Conservation (phyloP, 2,888 invertebrate species). For the Oscheius sp. region DNA sequence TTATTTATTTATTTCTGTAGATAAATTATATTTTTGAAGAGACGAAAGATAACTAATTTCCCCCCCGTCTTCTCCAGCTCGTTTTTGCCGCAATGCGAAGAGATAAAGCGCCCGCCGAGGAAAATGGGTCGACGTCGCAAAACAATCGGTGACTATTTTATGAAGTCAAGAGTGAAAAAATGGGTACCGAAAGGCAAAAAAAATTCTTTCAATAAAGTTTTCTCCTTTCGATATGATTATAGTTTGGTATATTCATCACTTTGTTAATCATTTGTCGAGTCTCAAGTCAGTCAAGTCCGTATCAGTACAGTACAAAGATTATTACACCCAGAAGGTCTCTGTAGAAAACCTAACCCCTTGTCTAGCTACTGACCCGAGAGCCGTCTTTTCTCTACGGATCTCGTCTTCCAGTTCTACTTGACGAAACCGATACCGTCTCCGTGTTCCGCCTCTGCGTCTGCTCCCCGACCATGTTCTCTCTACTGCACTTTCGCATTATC, state of each 20-base stretch:
- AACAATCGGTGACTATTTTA: neutral
- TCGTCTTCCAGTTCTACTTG: constrained; percentile 9
- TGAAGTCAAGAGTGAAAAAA: neutral
- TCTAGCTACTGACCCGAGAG: constrained; percentile 12
- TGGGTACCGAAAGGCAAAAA: neutral
- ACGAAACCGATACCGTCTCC: constrained; percentile 32
- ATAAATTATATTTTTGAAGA: constrained; percentile 5
- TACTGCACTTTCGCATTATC: constrained; percentile 24
- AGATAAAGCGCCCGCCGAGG: constrained; percentile 27
- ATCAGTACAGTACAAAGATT: too few species aligned
- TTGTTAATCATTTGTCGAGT: too few species aligned
- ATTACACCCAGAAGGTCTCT: too few species aligned
- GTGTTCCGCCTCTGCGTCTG: constrained; percentile 32
- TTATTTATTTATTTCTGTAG: constrained; percentile 12
- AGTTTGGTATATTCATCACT: too few species aligned
- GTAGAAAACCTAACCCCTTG: neutral
- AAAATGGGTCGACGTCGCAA: constrained; percentile 20
- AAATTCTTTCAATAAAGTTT: neutral
- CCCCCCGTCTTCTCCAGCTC: constrained; percentile 13
- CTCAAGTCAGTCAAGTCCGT: too few species aligned
- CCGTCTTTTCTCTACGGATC: constrained; percentile 15
- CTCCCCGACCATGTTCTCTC: constrained; percentile 12
- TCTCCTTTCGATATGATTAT: too few species aligned
- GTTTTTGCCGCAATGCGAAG: constrained; percentile 17
- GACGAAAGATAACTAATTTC: neutral